A percentile compares a stretch with the other conserved stretches of the same genome.
These are phyloP conservation scores for Lymantria monacha DNA, from an alignment of 2,888 invertebrate species.

Conservation along the genomic window DNA sequence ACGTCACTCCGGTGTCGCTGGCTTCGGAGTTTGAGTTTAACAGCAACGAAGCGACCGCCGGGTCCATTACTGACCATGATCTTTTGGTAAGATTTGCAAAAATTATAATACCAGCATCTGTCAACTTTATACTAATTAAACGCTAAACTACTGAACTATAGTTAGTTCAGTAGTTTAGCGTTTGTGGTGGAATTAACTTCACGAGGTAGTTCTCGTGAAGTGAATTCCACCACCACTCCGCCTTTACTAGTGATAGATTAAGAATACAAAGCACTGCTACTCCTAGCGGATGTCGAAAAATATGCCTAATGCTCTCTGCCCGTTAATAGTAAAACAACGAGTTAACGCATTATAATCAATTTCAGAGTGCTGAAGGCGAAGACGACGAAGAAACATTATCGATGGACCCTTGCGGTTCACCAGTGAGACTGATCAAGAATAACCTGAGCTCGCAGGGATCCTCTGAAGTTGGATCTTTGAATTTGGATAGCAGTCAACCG, in stretches of 20 bases:
- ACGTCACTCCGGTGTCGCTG: conserved; percentile 86
- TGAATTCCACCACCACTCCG: too few relatives aligned
- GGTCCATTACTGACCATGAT: conserved; percentile 83
- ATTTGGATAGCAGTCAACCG: conserved; percentile 40
- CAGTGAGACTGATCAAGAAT: conserved; percentile 60
- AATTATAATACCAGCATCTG: neutral
- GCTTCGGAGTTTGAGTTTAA: conserved; percentile 85
- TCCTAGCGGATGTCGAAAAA: too few relatives aligned
- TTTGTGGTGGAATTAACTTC: too few relatives aligned
- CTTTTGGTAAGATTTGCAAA: conserved; percentile 66
- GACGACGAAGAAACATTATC: conserved; percentile 83
- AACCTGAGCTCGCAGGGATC: conserved; percentile 56
- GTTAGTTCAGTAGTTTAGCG: too few relatives aligned
- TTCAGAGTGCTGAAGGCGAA: conserved; percentile 78
- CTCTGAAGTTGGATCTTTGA: conserved; percentile 25
- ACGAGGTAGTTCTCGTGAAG: too few relatives aligned
- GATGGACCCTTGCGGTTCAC: conserved; percentile 69
- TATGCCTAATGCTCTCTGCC: too few relatives aligned
- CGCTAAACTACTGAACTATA: too few relatives aligned
- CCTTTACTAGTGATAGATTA: too few relatives aligned
- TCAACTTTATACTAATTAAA: too few relatives aligned
- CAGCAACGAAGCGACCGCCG: conserved; percentile 86
- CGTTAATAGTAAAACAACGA: too few relatives aligned
- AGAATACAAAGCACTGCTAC: too few relatives aligned
- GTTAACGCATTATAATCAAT: neutral